These are phyloP conservation scores for Eurosta solidaginis DNA, from an alignment of 1,140 invertebrate species.

Conservation along the genomic window DNA sequence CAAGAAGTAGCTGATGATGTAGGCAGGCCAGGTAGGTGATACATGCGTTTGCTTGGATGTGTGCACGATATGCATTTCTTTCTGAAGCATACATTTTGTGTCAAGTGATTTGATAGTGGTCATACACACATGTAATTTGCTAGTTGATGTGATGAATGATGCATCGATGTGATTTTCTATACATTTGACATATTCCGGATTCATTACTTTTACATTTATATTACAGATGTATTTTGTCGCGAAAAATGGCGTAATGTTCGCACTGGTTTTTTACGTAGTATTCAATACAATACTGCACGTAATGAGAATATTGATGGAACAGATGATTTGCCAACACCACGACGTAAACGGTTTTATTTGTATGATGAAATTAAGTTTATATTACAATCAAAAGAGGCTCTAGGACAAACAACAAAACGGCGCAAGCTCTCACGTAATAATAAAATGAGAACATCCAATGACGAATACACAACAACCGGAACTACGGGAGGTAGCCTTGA, in stretches of 20 bases:
- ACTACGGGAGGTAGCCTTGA: not conserved
- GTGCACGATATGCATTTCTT: not conserved
- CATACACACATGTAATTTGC: not conserved
- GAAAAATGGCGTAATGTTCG: conserved; percentile 35
- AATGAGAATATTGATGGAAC: not conserved
- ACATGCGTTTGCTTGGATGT: not conserved
- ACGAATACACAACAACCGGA: no score
- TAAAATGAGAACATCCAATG: not conserved
- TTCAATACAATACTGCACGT: conserved; percentile 8
- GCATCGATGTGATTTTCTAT: not conserved
- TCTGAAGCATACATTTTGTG: no score
- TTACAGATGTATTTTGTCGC: conserved; percentile 28
- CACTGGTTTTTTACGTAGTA: conserved; percentile 31
- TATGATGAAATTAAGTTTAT: conserved; percentile 32
- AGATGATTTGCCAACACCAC: not conserved
- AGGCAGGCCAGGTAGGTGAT: conserved; percentile 21
- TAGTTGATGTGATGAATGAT: conserved; percentile 7
- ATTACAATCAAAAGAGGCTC: conserved; percentile 1
- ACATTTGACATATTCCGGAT: no score
- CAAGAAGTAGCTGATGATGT: conserved; percentile 29
- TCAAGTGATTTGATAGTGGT: not conserved
- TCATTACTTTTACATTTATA: not conserved
- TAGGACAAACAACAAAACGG: conserved; percentile 3
- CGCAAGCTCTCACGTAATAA: not conserved
- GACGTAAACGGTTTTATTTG: conserved; percentile 32